Evolutionary conservation across 2,113 vertebrate genomes (phyloP).

Genomic region (Colinus virginianus): DNA sequence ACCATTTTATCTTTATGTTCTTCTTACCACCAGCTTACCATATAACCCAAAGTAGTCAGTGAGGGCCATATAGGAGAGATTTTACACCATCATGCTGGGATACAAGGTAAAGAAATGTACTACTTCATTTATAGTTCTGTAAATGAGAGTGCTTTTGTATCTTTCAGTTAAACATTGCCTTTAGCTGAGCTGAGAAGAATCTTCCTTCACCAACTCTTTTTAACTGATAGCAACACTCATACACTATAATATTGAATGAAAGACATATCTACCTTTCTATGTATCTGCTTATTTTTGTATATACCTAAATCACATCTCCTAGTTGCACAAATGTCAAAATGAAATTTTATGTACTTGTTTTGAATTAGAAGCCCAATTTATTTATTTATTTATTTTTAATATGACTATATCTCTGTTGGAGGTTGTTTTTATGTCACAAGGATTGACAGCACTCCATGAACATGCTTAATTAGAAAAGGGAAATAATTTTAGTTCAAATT

Average conservation of each 20-base stretch:
- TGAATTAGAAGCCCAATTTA: background rate
- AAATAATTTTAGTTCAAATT: background rate
- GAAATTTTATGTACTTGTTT: background rate
- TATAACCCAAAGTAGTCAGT: background rate
- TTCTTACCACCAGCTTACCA: background rate
- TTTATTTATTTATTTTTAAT: background rate
- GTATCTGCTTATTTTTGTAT: rapidly evolving
- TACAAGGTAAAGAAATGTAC: background rate
- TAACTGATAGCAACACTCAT: background rate
- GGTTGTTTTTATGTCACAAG: background rate
- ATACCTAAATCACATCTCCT: background rate
- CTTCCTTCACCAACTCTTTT: background rate
- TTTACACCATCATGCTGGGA: background rate
- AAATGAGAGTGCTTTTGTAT: background rate
- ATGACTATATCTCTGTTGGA: background rate
- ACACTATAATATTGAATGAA: background rate
- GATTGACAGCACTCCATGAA: background rate
- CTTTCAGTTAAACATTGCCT: background rate
- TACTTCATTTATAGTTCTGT: background rate
- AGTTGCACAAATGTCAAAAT: background rate
- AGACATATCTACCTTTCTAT: background rate
- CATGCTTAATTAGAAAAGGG: background rate
- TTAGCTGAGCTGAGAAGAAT: background rate
- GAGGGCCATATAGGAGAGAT: background rate
- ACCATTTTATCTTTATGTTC: background rate